phyloP scores from a whole-genome alignment of 2,797 vertebrate genomes.

The Chloroceryle amazona region DNA sequence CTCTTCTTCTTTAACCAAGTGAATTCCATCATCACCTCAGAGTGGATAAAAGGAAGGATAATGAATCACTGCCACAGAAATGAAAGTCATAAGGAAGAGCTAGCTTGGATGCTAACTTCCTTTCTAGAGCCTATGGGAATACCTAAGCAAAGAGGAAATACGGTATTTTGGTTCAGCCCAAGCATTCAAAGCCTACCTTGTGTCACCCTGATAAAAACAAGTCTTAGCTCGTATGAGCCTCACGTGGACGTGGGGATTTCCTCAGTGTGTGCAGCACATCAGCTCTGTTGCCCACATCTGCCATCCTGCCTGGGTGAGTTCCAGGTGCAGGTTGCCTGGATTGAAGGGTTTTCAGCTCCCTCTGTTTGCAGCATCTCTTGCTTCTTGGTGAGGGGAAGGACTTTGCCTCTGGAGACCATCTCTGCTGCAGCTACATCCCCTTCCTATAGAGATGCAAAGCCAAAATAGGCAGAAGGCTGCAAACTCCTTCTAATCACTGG shows the following conservation, averaged over 20 bases:
- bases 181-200: neutral
- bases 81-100: neutral
- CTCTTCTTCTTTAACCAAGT: neutral
- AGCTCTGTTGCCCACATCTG: neutral
- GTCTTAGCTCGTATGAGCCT: fast-evolving
- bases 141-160: neutral
- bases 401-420: neutral
- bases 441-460: neutral
- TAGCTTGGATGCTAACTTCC: neutral
- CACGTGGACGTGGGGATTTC: fast-evolving
- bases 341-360: neutral
- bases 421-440: neutral
- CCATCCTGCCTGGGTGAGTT: neutral
- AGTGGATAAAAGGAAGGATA: neutral
- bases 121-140: neutral
- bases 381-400: neutral
- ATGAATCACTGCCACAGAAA: neutral
- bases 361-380: neutral
- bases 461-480: neutral
- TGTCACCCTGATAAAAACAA: neutral
- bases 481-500: neutral
- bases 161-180: fast-evolving
- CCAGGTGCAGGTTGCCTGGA: neutral
- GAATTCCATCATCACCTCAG: neutral
- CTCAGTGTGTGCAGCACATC: fast-evolving